Evolutionary conservation across 2,113 vertebrate species (phyloP).

Genomic region (Rhipidura dahli): DNA sequence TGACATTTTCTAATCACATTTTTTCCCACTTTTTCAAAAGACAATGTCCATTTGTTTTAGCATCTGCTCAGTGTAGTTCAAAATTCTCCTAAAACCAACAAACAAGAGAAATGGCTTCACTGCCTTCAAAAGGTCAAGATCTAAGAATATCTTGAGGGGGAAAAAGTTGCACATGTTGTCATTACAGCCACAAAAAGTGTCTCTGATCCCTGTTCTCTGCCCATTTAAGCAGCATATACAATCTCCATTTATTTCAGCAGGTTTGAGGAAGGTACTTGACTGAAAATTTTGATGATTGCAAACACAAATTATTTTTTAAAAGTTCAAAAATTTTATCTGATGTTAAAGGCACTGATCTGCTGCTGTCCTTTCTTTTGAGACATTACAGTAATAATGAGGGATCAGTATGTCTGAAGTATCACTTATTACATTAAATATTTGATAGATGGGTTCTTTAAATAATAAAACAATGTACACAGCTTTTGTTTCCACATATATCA

Average conservation of each 20-base stretch:
- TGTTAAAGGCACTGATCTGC: background rate
- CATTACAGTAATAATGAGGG: background rate
- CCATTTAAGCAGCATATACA: background rate
- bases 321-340: background rate
- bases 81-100: slow-evolving; percentile 57
- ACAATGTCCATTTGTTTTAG: slow-evolving; percentile 73
- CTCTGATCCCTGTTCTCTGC: background rate
- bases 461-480: background rate
- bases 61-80: slow-evolving; percentile 69
- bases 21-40: slow-evolving; percentile 58
- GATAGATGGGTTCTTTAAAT: background rate
- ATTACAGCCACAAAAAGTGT: background rate
- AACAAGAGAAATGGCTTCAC: slow-evolving; percentile 41
- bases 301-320: background rate
- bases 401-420: background rate
- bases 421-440: background rate
- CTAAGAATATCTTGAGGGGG: background rate
- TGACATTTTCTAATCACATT: slow-evolving; percentile 69
- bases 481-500: background rate
- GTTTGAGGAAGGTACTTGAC: background rate
- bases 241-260: background rate
- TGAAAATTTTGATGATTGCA: background rate
- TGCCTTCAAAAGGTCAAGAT: slow-evolving; percentile 13
- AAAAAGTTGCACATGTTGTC: background rate
- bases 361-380: background rate